Conservation (phyloP, 2,797 vertebrate species). For the Cygnus olor region DNA sequence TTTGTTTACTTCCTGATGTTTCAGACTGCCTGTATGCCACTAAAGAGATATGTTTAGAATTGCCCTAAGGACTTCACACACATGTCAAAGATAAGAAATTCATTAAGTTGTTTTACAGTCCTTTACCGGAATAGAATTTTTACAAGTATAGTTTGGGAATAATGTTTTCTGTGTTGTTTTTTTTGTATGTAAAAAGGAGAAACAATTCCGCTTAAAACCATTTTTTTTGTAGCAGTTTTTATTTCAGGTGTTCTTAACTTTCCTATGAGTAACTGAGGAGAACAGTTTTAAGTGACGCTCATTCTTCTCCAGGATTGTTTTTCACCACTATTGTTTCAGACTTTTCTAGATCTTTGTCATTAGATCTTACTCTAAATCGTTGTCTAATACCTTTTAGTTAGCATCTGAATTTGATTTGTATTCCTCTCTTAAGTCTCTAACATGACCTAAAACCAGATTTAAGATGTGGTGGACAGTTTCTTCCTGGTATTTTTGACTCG, state of each 20-base stretch:
- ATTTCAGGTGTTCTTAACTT: background rate
- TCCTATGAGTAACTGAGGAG: background rate
- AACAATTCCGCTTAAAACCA: background rate
- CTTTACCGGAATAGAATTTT: background rate
- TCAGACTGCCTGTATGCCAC: background rate
- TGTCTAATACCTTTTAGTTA: background rate
- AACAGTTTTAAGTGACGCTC: background rate
- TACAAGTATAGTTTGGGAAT: background rate
- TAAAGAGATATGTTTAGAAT: background rate
- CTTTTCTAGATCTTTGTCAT: background rate
- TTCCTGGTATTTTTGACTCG: background rate
- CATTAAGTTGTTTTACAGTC: background rate
- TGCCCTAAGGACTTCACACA: background rate
- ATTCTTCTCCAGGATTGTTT: conserved; percentile 13
- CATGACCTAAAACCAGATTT: background rate
- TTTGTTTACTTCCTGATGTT: background rate
- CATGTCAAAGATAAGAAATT: background rate
- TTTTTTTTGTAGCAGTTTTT: background rate
- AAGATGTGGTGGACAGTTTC: background rate
- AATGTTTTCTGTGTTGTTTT: accelerated
- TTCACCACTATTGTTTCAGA: background rate
- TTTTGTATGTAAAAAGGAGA: background rate
- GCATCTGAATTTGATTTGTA: background rate
- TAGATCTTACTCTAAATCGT: background rate
- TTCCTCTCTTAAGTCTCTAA: background rate